Evolutionary conservation across 2,113 vertebrate genomes (phyloP).

Genomic region (Acrocephalus arundinaceus): DNA sequence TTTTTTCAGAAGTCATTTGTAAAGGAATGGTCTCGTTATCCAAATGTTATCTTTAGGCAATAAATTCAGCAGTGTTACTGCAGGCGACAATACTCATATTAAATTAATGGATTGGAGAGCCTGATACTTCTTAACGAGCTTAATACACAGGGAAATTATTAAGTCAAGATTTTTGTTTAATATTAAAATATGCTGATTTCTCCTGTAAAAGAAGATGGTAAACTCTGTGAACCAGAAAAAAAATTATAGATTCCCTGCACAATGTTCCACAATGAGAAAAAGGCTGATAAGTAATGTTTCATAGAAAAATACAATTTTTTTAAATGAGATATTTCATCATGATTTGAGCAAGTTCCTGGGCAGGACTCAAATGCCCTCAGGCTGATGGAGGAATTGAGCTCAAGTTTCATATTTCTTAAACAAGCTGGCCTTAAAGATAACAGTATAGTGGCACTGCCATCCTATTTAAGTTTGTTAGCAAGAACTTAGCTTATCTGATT

Average conservation of each 20-base stretch:
- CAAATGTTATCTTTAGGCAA: constrained; percentile 40
- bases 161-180: constrained; percentile 33
- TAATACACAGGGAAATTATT: constrained; percentile 9
- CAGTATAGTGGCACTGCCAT: neutral
- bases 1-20: constrained; percentile 40
- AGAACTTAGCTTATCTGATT: neutral
- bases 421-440: neutral
- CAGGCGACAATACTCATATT: constrained; percentile 1
- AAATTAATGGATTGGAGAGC: constrained; percentile 35
- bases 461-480: neutral
- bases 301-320: neutral
- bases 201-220: neutral
- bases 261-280: neutral
- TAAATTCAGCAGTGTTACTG: neutral
- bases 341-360: neutral
- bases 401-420: neutral
- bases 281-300: neutral
- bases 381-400: neutral
- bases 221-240: neutral
- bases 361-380: neutral
- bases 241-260: neutral
- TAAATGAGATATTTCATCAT: neutral
- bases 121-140: constrained; percentile 45
- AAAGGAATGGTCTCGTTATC: constrained; percentile 29
- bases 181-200: constrained; percentile 54